phyloP scores from a whole-genome alignment of 64 coral and sea anemone species.

The Montipora capricornis region DNA sequence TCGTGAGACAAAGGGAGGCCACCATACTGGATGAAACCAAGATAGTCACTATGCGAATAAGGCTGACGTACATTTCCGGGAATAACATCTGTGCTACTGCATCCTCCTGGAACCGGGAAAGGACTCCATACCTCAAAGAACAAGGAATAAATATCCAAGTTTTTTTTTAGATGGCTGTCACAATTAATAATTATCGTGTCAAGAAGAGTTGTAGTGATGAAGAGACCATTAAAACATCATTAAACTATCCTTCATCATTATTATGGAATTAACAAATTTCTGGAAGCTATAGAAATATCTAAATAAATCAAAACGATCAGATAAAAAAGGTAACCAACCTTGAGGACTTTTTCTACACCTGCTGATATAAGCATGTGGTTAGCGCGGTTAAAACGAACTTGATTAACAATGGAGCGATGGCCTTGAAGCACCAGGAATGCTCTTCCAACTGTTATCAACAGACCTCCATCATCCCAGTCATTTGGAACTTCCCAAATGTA shows the following conservation, averaged over 20 bases:
- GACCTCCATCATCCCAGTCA: constrained; percentile 10
- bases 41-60: constrained; percentile 89
- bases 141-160: not conserved
- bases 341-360: constrained; percentile 98
- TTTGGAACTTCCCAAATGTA: constrained; percentile 93
- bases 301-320: no score
- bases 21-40: constrained; percentile 74
- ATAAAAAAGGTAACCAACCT: constrained; percentile 65
- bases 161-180: no score
- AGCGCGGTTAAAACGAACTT: constrained; percentile 88
- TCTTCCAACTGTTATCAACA: constrained; percentile 57
- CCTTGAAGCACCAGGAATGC: constrained; percentile 78
- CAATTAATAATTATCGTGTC: no score
- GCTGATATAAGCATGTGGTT: constrained; percentile 92
- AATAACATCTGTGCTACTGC: not conserved
- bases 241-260: no score
- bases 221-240: no score
- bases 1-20: constrained; percentile 81
- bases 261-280: no score
- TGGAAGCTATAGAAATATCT: no score
- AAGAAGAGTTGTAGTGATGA: no score
- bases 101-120: constrained; percentile 63
- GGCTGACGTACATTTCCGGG: constrained; percentile 44
- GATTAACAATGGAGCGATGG: constrained; percentile 98
- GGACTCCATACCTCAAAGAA: constrained; percentile 93